Evolutionary conservation across 2,113 vertebrate species (phyloP).

Genomic region (Acrocephalus kingi): DNA sequence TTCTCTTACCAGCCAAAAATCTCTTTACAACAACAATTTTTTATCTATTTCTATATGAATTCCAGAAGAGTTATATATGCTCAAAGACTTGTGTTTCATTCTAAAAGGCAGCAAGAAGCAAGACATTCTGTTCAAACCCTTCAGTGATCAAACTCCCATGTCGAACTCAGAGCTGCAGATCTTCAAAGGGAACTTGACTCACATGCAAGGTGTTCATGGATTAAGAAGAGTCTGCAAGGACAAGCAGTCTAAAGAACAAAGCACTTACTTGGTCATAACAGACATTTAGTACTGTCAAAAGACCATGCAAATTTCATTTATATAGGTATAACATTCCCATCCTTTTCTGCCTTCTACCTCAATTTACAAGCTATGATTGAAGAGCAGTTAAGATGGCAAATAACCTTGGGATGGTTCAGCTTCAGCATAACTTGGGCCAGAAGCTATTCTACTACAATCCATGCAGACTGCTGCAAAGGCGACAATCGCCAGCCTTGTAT

Average conservation of each 20-base stretch:
- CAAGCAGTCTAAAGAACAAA: neutral
- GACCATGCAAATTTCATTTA: neutral
- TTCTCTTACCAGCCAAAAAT: neutral
- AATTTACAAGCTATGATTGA: neutral
- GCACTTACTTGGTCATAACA: neutral
- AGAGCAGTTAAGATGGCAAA: neutral
- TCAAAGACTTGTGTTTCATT: neutral
- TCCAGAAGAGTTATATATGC: neutral
- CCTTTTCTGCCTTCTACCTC: neutral
- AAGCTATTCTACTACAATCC: neutral
- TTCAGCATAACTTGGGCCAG: neutral
- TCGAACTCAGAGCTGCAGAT: neutral
- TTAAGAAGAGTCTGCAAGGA: neutral
- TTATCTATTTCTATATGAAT: neutral
- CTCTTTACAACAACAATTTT: neutral
- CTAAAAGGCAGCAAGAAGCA: neutral
- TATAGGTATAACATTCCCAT: neutral
- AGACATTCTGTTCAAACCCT: neutral
- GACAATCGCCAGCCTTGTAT: neutral
- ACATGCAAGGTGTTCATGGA: neutral
- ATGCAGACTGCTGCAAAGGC: neutral
- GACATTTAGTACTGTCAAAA: neutral
- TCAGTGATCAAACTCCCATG: neutral
- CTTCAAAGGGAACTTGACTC: neutral
- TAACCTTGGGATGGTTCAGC: neutral